These are phyloP conservation scores for Patiria miniata DNA, from an alignment of 35 echinoderm and acorn worm species.

Conservation along the genomic window DNA sequence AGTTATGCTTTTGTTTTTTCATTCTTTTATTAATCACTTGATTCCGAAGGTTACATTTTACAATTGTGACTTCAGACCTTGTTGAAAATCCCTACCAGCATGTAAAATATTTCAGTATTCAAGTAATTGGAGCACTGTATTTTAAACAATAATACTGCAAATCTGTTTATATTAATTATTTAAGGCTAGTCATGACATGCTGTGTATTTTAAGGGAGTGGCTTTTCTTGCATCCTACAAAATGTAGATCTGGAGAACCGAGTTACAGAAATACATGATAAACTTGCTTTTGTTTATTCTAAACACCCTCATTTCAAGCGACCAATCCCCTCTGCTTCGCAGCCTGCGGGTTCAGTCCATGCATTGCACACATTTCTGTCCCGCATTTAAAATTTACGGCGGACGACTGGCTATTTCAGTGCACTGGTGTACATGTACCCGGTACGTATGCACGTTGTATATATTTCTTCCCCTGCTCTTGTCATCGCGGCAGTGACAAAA, in stretches of 20 bases:
- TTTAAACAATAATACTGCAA: too few relatives aligned
- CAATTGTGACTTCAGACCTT: too few relatives aligned
- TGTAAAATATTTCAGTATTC: too few relatives aligned
- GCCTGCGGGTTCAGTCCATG: background rate
- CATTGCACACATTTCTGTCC: background rate
- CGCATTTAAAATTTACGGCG: conserved; percentile 16
- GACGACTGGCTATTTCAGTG: background rate
- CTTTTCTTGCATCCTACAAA: background rate
- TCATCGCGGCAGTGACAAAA: conserved; percentile 2
- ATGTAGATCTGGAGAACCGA: background rate
- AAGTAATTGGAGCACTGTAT: too few relatives aligned
- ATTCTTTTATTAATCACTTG: too few relatives aligned
- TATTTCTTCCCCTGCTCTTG: too few relatives aligned
- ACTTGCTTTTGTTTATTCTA: background rate
- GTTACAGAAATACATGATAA: background rate
- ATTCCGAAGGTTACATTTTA: too few relatives aligned
- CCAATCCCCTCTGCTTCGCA: background rate
- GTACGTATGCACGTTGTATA: background rate
- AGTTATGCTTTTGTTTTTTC: too few relatives aligned
- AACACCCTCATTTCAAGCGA: background rate
- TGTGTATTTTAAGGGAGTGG: too few relatives aligned
- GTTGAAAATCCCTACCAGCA: too few relatives aligned
- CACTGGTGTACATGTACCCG: background rate
- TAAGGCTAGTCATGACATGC: too few relatives aligned
- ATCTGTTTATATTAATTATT: too few relatives aligned